These are phyloP conservation scores for Acleris sparsana DNA, from an alignment of 2,888 invertebrate genomes.

Conservation along the genomic window DNA sequence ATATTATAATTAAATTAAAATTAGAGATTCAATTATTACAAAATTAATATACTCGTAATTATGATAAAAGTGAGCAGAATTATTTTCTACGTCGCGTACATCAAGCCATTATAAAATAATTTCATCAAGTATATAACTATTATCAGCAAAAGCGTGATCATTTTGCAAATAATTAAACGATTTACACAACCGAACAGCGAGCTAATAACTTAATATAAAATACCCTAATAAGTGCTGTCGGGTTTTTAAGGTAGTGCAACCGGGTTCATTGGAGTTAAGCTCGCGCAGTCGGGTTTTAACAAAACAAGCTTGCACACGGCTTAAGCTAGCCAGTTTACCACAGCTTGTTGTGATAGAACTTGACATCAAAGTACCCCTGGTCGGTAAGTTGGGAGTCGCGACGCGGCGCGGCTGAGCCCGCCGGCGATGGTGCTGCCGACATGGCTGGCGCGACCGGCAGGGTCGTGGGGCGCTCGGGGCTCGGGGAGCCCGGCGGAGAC, in stretches of 20 bases:
- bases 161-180: too few species aligned
- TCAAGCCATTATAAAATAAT: too few species aligned
- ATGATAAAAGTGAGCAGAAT: too few species aligned
- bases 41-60: too few species aligned
- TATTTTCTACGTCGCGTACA: too few species aligned
- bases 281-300: background rate
- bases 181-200: too few species aligned
- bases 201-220: too few species aligned
- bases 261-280: background rate
- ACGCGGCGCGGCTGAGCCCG: slow-evolving; percentile 47
- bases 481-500: slow-evolving; percentile 37
- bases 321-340: slow-evolving; percentile 80
- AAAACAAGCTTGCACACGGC: background rate
- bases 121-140: too few species aligned
- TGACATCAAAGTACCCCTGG: slow-evolving; percentile 88
- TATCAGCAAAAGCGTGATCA: too few species aligned
- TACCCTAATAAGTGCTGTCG: background rate
- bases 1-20: too few species aligned
- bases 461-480: slow-evolving; percentile 48
- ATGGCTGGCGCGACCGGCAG: slow-evolving; percentile 44
- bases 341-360: slow-evolving; percentile 90
- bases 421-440: slow-evolving; percentile 42
- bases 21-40: too few species aligned
- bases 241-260: background rate
- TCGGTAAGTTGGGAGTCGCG: slow-evolving; percentile 81